A percentile compares a stretch with the other conserved stretches of the same genome.
These are phyloP conservation scores for Polymixis flavicincta DNA, from an alignment of 2,888 invertebrate genomes.

Conservation along the genomic window DNA sequence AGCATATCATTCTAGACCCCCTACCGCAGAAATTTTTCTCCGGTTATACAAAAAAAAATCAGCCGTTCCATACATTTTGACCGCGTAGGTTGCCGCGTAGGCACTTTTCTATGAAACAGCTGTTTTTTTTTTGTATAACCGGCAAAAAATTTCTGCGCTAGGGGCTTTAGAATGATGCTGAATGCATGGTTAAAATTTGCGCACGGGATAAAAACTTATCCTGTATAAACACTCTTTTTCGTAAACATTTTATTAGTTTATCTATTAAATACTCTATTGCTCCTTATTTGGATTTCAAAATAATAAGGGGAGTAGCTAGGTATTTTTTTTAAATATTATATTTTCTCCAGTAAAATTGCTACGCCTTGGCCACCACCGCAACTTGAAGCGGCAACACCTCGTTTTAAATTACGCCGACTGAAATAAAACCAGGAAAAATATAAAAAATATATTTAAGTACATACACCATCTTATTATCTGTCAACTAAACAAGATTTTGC, in stretches of 20 bases:
- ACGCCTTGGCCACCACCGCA: constrained; percentile 99
- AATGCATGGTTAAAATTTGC: too few species aligned
- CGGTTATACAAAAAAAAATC: too few species aligned
- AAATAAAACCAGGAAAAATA: constrained; percentile 46
- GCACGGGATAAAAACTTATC: too few species aligned
- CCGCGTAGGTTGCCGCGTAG: too few species aligned
- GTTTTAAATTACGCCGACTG: constrained; percentile 87
- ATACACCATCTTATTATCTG: not conserved
- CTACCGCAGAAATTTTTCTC: too few species aligned
- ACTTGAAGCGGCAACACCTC: constrained; percentile 98
- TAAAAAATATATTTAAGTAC: too few species aligned
- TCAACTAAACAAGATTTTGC: not conserved
- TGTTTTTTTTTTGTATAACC: too few species aligned
- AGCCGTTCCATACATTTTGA: too few species aligned
- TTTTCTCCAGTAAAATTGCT: constrained; percentile 95
- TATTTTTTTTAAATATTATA: constrained; percentile 1
- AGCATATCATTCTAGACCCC: too few species aligned
- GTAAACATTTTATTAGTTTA: not conserved
- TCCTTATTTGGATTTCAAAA: not conserved
- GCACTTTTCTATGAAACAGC: too few species aligned
- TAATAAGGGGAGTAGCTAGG: not conserved
- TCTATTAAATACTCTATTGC: not conserved
- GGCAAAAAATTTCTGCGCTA: too few species aligned
- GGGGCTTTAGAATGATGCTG: too few species aligned
- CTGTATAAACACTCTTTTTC: not conserved